These are phyloP conservation scores for Prionchulus punctatus DNA, from an alignment of 2,888 invertebrate genomes.

Conservation along the genomic window DNA sequence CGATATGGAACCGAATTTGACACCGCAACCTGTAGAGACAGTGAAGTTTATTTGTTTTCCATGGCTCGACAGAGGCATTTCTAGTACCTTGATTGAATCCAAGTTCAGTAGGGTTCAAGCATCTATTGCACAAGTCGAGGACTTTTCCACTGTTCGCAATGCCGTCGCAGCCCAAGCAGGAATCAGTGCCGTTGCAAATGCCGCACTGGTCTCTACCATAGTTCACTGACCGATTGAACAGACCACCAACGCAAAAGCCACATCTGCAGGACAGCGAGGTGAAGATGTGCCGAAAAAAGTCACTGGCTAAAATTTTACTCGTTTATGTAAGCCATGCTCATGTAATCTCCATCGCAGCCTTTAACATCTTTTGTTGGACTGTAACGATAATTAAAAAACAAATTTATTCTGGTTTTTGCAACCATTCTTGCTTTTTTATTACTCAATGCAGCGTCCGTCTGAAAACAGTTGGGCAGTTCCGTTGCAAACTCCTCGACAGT, in stretches of 20 bases:
- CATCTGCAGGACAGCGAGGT: not conserved
- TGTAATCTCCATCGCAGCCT: not conserved
- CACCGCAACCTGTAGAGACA: too few relatives aligned
- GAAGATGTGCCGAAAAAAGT: not conserved
- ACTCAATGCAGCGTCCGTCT: not conserved
- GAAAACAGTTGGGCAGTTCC: not conserved
- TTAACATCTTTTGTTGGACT: not conserved
- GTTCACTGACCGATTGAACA: not conserved
- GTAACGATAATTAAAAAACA: not conserved
- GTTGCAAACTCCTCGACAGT: not conserved
- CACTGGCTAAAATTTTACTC: not conserved
- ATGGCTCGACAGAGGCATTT: too few relatives aligned
- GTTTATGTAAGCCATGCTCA: not conserved
- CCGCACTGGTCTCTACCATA: not conserved
- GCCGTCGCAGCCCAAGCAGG: not conserved
- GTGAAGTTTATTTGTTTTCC: too few relatives aligned
- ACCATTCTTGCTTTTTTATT: not conserved
- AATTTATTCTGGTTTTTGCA: not conserved
- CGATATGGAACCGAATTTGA: too few relatives aligned
- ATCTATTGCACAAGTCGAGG: not conserved
- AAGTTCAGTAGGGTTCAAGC: not conserved
- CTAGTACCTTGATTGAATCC: not conserved
- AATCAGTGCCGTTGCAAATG: not conserved
- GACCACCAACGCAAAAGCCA: not conserved
- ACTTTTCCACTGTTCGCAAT: not conserved